These are phyloP conservation scores for Branchinecta lindahli DNA, from an alignment of 1,140 invertebrate species.

Conservation along the genomic window DNA sequence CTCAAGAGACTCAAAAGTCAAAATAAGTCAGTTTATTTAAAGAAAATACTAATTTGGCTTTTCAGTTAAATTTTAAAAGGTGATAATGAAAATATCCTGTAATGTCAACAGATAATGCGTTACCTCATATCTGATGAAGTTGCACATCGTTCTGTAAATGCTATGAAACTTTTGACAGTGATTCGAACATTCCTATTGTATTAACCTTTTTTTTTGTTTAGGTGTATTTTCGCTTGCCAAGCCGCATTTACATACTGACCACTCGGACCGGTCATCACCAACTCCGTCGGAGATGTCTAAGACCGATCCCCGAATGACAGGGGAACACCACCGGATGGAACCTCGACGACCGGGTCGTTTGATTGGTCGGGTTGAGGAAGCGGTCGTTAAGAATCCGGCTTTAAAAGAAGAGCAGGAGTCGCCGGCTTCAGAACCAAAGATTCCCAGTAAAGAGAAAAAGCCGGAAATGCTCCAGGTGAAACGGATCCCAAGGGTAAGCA, in stretches of 20 bases:
- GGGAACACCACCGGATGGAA: slow-evolving; percentile 16
- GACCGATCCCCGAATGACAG: slow-evolving; percentile 21
- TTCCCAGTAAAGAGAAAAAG: slow-evolving; percentile 12
- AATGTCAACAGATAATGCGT: no score
- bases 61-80: no score
- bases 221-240: slow-evolving; percentile 22
- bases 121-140: no score
- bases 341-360: slow-evolving; percentile 19
- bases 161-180: no score
- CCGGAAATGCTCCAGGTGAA: slow-evolving; percentile 13
- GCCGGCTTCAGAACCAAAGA: slow-evolving; percentile 21
- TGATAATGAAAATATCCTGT: no score
- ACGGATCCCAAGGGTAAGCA: slow-evolving; percentile 4
- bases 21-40: no score
- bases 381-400: slow-evolving; percentile 22
- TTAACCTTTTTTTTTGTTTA: background rate
- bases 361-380: slow-evolving; percentile 20
- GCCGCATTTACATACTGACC: slow-evolving; percentile 22
- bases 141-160: no score
- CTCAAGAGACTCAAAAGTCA: no score
- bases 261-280: slow-evolving; percentile 26
- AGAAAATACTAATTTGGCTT: no score
- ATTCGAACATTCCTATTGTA: no score
- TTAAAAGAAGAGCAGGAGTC: slow-evolving; percentile 22
- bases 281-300: slow-evolving; percentile 30